A percentile compares a stretch with the other conserved stretches of the same genome.
Evolutionary conservation across 2,888 invertebrate genomes (phyloP).

Genomic region (Stratiomys singularior): DNA sequence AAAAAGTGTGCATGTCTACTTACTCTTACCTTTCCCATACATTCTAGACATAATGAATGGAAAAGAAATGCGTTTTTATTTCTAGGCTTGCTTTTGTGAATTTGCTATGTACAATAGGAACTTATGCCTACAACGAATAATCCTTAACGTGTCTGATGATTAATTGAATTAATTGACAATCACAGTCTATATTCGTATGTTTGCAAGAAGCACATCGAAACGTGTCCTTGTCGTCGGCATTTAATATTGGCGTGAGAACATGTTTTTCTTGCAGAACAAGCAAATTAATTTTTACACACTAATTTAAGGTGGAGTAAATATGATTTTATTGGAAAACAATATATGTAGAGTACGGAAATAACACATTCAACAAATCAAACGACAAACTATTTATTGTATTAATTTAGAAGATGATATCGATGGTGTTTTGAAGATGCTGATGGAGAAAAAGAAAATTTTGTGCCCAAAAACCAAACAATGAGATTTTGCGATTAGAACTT

Average conservation of each 20-base stretch:
- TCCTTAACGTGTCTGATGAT: background rate
- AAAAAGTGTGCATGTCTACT: constrained; percentile 58
- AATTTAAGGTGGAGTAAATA: background rate
- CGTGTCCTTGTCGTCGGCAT: background rate
- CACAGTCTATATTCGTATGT: constrained; percentile 2
- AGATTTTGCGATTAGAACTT: constrained; percentile 33
- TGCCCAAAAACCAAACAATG: constrained; percentile 48
- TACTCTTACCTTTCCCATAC: constrained; percentile 68
- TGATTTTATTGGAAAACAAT: background rate
- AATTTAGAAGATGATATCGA: constrained; percentile 27
- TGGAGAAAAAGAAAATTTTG: constrained; percentile 41
- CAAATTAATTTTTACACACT: background rate
- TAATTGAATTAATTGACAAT: background rate
- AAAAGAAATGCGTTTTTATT: constrained; percentile 39
- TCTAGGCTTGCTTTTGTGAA: constrained; percentile 21
- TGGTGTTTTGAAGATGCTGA: constrained; percentile 28
- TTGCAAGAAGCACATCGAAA: background rate
- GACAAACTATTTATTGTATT: constrained; percentile 22
- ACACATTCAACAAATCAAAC: constrained; percentile 32
- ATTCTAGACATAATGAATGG: constrained; percentile 63
- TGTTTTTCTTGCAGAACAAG: background rate
- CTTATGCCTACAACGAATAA: constrained; percentile 6
- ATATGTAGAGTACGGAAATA: background rate
- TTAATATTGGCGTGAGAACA: background rate
- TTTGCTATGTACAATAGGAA: constrained; percentile 35